Evolutionary conservation across 2,888 invertebrate genomes (phyloP), one percentile per base, ranked within the genome.

Genomic region (Galerucella nymphaeae): DNA sequence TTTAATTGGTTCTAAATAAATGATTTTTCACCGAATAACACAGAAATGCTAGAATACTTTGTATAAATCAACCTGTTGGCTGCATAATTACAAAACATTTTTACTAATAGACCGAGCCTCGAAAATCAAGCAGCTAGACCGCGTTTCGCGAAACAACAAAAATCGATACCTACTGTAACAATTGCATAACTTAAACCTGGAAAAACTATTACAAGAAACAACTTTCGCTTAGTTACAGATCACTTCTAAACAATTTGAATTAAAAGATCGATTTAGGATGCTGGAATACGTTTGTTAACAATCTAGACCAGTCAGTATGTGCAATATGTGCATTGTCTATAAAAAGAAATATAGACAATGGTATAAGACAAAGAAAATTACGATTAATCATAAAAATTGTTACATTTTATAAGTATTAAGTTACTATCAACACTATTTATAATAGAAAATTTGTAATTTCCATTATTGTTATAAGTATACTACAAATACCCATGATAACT

Each of bases 131-230:
- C 50, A 23, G 30, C 45, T 9, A 42, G 13, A 42, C 18, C 62
- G 45, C 48, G 66, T 20, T 69, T 70, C 63, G n/a, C n/a, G 42
- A 48, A 18, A 48, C 58, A 41, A 55, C 59, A 70, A 70, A 70
- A 70, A 64, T 58, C 10, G 16, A 18, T 64, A 41, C 42, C 45
- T 23, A 30, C 48, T 50, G 42, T 59, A 66, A 65, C 59, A 41
- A 55, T 70, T 70, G 42, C 59, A 55, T 59, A 70, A 70, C 38
- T 42, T 57, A 45, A 41, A 41, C 14, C 59, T 59, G 67, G 53
- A 70, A 70, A 70, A 57, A 16, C n/a, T 50, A 50, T 41, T 48
- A 59, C 70, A 70, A 64, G 70, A 66, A 70, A 70, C 70, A 65
- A 70, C 70, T 70, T 70, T 70, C 70, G 61, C 65, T 66, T 18